phyloP scores from a whole-genome alignment of 2,888 invertebrate species.

The Epistrophe grossulariae region DNA sequence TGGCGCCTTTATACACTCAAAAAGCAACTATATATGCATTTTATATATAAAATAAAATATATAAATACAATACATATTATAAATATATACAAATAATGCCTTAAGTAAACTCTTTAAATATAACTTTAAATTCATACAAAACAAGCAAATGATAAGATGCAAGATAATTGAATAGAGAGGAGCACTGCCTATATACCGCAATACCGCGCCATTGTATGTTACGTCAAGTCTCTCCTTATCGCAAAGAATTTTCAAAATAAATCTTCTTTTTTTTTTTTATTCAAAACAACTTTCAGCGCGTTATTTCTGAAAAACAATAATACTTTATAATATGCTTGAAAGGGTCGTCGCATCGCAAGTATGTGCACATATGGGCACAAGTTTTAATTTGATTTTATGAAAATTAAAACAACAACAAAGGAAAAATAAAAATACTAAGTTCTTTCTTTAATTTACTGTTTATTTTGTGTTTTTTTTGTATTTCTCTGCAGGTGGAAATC shows the following conservation, averaged over 20 bases:
- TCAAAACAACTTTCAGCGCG: constrained; percentile 20
- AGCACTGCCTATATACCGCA: neutral
- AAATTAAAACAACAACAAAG: too few relatives aligned
- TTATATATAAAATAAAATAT: too few relatives aligned
- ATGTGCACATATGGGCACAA: neutral
- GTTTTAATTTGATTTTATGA: too few relatives aligned
- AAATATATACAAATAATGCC: neutral
- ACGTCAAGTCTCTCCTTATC: constrained; percentile 5
- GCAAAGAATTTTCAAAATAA: neutral
- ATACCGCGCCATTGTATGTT: constrained; percentile 5
- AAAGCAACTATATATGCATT: neutral
- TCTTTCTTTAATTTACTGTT: too few relatives aligned
- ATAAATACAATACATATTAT: neutral
- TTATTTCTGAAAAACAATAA: constrained; percentile 6
- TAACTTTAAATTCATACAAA: constrained; percentile 4
- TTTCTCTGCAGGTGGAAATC: too few relatives aligned
- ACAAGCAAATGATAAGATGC: constrained; percentile 23
- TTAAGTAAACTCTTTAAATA: constrained; percentile 25
- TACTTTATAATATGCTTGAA: neutral
- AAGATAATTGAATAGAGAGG: neutral
- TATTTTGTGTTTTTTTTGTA: too few relatives aligned
- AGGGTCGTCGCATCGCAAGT: neutral
- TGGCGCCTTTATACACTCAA: constrained; percentile 5
- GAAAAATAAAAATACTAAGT: too few relatives aligned
- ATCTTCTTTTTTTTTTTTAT: neutral